Conservation (phyloP, 2,888 invertebrate species). For the Scaptomyza parva region DNA sequence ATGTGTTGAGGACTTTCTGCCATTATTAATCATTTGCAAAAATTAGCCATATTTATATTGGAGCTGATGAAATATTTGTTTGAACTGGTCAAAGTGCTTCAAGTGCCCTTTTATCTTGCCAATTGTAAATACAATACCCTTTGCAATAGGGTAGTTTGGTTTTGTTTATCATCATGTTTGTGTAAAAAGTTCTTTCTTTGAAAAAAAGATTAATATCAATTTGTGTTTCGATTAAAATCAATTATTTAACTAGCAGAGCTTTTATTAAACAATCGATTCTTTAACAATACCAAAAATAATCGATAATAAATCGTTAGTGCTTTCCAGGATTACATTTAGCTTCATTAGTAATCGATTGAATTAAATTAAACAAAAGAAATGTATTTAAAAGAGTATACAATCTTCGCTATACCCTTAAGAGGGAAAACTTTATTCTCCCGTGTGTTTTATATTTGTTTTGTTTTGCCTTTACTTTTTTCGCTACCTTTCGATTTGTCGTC, state of each 20-base stretch:
- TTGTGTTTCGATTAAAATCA: neutral
- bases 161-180: neutral
- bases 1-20: neutral
- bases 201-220: no score
- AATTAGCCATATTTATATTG: constrained; percentile 30
- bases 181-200: neutral
- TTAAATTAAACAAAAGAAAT: no score
- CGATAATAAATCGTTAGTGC: no score
- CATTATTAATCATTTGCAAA: constrained; percentile 40
- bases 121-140: neutral
- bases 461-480: neutral
- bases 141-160: neutral
- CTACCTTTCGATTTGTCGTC: neutral
- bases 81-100: neutral
- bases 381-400: neutral
- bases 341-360: no score
- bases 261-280: no score
- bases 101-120: neutral
- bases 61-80: constrained; percentile 23
- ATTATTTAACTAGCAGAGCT: neutral
- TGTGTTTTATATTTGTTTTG: neutral
- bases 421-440: no score
- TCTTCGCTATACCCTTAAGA: neutral
- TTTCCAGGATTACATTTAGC: no score
- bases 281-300: no score